Base-by-base conservation (phyloP, 2,888 invertebrate species). In the Cerceris rybyensis region DNA sequence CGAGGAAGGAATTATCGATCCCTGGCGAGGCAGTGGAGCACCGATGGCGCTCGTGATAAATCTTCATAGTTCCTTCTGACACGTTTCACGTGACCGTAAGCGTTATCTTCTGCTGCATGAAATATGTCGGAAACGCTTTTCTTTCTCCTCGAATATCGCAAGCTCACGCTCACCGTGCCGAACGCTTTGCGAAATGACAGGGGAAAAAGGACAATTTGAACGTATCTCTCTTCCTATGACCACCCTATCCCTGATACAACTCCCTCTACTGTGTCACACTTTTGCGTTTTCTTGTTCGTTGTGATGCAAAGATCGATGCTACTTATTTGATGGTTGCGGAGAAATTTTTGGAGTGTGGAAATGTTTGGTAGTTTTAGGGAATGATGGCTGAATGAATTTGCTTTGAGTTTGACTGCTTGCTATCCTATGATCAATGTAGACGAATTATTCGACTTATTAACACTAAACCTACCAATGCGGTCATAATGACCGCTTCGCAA, bases 1-100 rank as follows among this genome's bases (percentile, higher is more conserved):
- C 85, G 85, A 85, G 86, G 77, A 85, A 83, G 80, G 77, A 83
- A 83, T 85, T 85, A 85, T 85, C 86, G 85, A 85, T 85, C 85
- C 79, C 64, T 43, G 66, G 52, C 76, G 63, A 59, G 73, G 69
- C 60, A 74, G 75, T 66, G 58, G 78, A 71, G 80, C 75, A 67
- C 76, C 86, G 85, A 84, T 86, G 71, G 84, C 80, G 83, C 57
- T 59, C 80, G 61, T 82, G 85, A 85, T 85, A 85, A 85, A 85
- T 85, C 85, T 85, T 85, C 85, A 79, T 82, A 82, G 76, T 82
- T 83, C 81, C 83, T 84, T 85, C 80, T 83, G 86, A 82, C 82
- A 80, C 82, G 82, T 87, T 83, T 83, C 86, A 81, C 81, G 78
- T 80, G 83, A 83, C 85, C 85, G 83, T 77, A 76, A 75, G 78